Base-by-base conservation (phyloP, 2,888 invertebrate genomes). In the Nowickia ferox region DNA sequence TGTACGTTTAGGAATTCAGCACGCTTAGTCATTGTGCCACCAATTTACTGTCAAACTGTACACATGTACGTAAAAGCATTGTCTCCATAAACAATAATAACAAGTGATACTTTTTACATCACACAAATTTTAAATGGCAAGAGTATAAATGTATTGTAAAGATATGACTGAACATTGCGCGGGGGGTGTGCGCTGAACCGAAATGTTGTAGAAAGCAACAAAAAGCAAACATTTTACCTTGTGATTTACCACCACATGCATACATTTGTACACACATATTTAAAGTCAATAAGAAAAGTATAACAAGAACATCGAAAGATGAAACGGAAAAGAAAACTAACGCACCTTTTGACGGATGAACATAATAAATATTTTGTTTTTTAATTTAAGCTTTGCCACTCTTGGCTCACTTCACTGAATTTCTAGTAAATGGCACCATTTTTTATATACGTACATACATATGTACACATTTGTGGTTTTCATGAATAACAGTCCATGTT, bases 311-410 rank as follows among this genome's bases (percentile, higher is more conserved):
- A 4, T 9, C 44, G 46, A 22, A 19, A 44, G 8, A 15, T 46
- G 30, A 30, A 30, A 30, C 15, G 48, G 17, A 17, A 9, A 17
- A 30, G 4, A 9, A 40, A 1, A 63, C 30, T 55, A 30, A 68
- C 40, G 48, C 59, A 48, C 68, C 48, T 78, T 63, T 72, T 72
- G 51, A 71, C 71, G 65, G 46, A 72, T 65, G 55, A 42, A 48
- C 46, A 8, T n/a, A 30, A 46, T 10, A 30, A n/a, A 30, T n/a
- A 66, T 17, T 3, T 30, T 30, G 0, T 30, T 48, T 19, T 40
- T 19, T 42, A 1, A 40, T 19, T 17, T 38, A 40, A 6, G 22
- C 2, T 63, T n/a, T 63, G 30, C 3, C 3, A 9, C 30, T n/a
- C 1, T 42, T 11, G 40, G 9, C 65, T 44, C 46, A 9, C 13